Base-by-base conservation (phyloP, 2,888 invertebrate genomes). In the Argynnis bischoffii region DNA sequence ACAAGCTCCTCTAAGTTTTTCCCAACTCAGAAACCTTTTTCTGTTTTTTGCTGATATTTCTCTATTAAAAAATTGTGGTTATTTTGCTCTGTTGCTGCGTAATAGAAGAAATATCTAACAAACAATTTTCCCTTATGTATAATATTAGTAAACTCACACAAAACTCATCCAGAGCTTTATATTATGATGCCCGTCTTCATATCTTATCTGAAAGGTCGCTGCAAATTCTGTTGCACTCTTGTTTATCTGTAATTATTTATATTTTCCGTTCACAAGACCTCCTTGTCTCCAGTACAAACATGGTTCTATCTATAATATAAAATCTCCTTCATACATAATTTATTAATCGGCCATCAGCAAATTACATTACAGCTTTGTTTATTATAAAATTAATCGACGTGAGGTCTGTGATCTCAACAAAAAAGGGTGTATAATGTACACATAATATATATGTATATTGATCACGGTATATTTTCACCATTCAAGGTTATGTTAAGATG, bases 401-500 rank as follows among this genome's bases (percentile, higher is more conserved):
- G 15, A 53, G 60, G 54, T 60, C 41, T 56, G 41, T 54, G 61
- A 68, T 67, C 51, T 53, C 63, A 55, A 63, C 60, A 65, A 63
- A 61, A 64, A 57, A 67, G 63, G 69, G 64, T 72, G 60, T 70
- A 69, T 64, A 72, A 51, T 64, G 63, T 56, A 56, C 13, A 50
- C 64, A 60, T 26, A 3, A 26, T 26, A 21, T 21, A 2, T 21
- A 26, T 26, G 26, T 26, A 64, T 56, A 48, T 26, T 64, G 64
- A 64, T 67, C 31, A 66, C 57, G 47, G 57, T 69, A 50, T 60
- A 66, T 71, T 75, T 75, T 74, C 72, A 67, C 70, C 65, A 69
- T 66, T 72, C 75, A 80, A 81, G 79, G 81, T 77, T 69, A 69
- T 56, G 50, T 78, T 78, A 78, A 79, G 79, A 79, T 72, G 78